Evolutionary conservation across 2,113 vertebrate species (phyloP).

Genomic region (Cavia porcellus): DNA sequence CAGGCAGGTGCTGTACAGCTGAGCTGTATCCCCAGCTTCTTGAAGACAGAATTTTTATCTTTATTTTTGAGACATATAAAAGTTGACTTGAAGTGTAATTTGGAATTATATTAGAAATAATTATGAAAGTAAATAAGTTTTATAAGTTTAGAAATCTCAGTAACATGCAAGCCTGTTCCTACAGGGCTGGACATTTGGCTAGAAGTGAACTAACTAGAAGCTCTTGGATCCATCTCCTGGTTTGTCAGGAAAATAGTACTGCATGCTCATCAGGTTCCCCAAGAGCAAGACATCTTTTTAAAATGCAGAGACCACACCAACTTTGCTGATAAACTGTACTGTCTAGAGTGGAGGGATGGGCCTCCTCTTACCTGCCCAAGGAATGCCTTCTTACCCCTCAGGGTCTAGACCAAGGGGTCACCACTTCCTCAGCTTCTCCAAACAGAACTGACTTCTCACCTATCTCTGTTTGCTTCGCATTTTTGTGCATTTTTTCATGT

Average conservation of each 20-base stretch:
- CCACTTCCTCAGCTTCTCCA: not conserved
- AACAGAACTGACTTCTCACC: not conserved
- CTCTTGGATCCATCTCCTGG: not conserved
- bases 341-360: too few species aligned
- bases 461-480: not conserved
- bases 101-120: not conserved
- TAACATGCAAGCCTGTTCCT: too few species aligned
- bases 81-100: not conserved
- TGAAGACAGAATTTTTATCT: not conserved
- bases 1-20: too few species aligned
- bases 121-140: not conserved
- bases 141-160: not conserved
- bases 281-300: not conserved
- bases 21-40: too few species aligned
- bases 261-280: not conserved
- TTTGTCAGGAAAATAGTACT: not conserved
- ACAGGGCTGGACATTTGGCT: not conserved
- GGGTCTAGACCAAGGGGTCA: not conserved
- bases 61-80: not conserved
- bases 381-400: not conserved
- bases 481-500: not conserved
- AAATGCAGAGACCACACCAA: not conserved
- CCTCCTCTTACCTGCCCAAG: not conserved
- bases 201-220: not conserved
- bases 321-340: not conserved